Conservation (phyloP, 2,888 invertebrate genomes). For the Drosophila falleni region DNA sequence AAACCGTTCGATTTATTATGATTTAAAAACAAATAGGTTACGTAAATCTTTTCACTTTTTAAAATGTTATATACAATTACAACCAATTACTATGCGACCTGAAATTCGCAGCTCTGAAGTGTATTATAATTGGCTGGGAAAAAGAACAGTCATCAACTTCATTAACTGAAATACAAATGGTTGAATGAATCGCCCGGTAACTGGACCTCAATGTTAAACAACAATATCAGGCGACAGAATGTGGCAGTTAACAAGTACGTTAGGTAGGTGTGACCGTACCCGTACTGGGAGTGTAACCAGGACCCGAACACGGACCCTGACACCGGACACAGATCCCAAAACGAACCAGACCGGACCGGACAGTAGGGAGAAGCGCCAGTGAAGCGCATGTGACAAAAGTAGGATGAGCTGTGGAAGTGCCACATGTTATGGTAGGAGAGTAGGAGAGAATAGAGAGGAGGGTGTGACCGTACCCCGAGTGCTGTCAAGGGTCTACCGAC, state of each 20-base stretch:
- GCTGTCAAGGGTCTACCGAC: conserved; percentile 20
- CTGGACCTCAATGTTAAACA: neutral
- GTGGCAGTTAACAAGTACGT: conserved; percentile 18
- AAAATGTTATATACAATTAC: too few relatives aligned
- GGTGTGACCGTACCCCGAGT: conserved; percentile 19
- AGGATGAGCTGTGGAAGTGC: conserved; percentile 56
- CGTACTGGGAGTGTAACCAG: neutral
- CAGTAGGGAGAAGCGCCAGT: conserved; percentile 19
- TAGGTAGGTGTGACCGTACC: conserved; percentile 30
- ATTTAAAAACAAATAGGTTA: too few relatives aligned
- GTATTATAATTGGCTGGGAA: neutral
- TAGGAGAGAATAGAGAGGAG: neutral
- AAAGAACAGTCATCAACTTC: neutral
- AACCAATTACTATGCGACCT: too few relatives aligned
- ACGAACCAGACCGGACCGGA: conserved; percentile 15
- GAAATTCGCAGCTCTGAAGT: too few relatives aligned
- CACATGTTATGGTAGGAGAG: neutral
- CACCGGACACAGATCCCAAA: conserved; percentile 12
- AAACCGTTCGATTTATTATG: too few relatives aligned
- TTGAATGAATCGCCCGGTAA: neutral
- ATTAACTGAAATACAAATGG: neutral
- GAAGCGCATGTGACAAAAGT: conserved; percentile 61
- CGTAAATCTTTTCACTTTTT: too few relatives aligned
- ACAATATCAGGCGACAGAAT: conserved; percentile 42
- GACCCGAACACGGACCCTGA: conserved; percentile 6